A percentile compares a stretch with the other conserved stretches of the same genome.
Conservation (phyloP, 2,888 invertebrate genomes). For the Coenonympha glycerion region DNA sequence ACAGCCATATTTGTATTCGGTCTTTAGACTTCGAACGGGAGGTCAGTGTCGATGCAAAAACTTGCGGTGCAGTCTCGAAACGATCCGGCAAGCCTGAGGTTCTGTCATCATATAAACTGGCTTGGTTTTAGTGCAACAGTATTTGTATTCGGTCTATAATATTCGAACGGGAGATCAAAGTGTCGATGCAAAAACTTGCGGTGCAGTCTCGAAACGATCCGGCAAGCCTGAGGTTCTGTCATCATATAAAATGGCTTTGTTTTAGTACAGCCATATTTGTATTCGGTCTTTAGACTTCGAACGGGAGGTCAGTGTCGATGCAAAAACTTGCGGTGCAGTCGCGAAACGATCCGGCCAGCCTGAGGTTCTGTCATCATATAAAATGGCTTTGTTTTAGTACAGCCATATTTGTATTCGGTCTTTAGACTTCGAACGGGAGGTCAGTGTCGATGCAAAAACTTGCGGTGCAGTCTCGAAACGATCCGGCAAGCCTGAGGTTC, state of each 20-base stretch:
- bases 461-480: constrained; percentile 29
- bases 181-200: no score
- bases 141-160: no score
- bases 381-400: not conserved
- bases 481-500: constrained; percentile 19
- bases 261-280: not conserved
- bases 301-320: no score
- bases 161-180: no score
- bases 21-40: no score
- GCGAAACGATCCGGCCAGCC: constrained; percentile 17
- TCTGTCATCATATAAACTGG: constrained; percentile 11
- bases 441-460: no score
- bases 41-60: no score
- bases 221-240: constrained; percentile 19
- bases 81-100: constrained; percentile 17
- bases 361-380: constrained; percentile 19
- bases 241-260: not conserved
- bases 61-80: constrained; percentile 28
- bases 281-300: no score
- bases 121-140: not conserved
- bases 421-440: no score
- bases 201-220: constrained; percentile 21
- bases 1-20: not conserved
- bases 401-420: not conserved
- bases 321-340: constrained; percentile 30